phyloP scores from a whole-genome alignment of 2,888 invertebrate species.

The Biston stratarius region DNA sequence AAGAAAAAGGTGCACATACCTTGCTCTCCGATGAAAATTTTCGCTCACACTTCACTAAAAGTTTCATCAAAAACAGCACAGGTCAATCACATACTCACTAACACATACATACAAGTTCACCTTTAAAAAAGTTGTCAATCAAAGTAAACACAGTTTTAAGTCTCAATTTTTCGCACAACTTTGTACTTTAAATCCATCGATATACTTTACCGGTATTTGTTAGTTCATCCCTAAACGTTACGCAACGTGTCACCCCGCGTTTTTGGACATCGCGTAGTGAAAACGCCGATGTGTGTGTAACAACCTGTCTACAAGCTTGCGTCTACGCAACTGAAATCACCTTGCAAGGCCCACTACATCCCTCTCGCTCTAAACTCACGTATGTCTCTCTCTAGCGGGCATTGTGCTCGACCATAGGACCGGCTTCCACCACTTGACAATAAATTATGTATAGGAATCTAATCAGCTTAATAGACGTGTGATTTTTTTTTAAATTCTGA shows the following conservation, averaged over 20 bases:
- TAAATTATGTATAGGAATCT: slow-evolving; percentile 85
- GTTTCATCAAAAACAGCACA: slow-evolving; percentile 44
- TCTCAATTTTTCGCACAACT: slow-evolving; percentile 4
- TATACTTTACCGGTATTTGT: slow-evolving; percentile 43
- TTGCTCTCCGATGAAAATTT: slow-evolving; percentile 39
- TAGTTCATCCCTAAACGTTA: slow-evolving; percentile 49
- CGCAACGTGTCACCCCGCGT: slow-evolving; percentile 51
- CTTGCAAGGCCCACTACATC: slow-evolving; percentile 85
- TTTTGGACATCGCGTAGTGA: slow-evolving; percentile 68
- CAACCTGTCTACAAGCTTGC: slow-evolving; percentile 82
- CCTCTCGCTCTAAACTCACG: slow-evolving; percentile 71
- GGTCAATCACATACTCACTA: slow-evolving; percentile 39
- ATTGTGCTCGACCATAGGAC: slow-evolving; percentile 73
- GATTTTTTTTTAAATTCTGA: slow-evolving; percentile 69
- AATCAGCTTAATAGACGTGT: slow-evolving; percentile 85
- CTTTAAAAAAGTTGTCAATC: slow-evolving; percentile 36
- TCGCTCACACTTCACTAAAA: slow-evolving; percentile 37
- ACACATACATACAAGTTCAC: slow-evolving; percentile 40
- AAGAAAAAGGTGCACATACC: slow-evolving; percentile 45
- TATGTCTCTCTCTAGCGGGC: slow-evolving; percentile 77
- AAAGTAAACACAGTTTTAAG: slow-evolving; percentile 16
- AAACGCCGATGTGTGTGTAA: slow-evolving; percentile 71
- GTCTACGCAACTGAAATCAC: slow-evolving; percentile 85
- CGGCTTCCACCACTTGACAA: slow-evolving; percentile 76
- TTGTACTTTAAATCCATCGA: slow-evolving; percentile 24